Evolutionary conservation across 1,140 invertebrate species (phyloP).

Genomic region (Cardiocondyla obscurior): DNA sequence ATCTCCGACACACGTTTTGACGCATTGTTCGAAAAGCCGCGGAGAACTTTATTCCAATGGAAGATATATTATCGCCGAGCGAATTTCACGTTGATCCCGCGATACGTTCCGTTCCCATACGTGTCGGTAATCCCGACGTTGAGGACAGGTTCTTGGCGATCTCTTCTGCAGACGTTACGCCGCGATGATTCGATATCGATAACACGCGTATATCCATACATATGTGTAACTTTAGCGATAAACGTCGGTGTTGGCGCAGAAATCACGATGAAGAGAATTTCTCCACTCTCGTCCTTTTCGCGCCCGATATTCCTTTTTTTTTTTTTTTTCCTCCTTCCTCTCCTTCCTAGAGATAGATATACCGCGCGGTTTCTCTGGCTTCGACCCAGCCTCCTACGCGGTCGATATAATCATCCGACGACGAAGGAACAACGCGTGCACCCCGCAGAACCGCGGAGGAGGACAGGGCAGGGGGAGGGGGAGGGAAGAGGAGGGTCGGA

Average conservation of each 20-base stretch:
- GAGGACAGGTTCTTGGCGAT: slow-evolving; percentile 33
- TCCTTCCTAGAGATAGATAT: slow-evolving; percentile 32
- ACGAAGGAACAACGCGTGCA: slow-evolving; percentile 66
- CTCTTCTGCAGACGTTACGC: slow-evolving; percentile 17
- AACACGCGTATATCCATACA: slow-evolving; percentile 5
- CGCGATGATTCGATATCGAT: slow-evolving; percentile 30
- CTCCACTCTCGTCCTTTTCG: slow-evolving; percentile 28
- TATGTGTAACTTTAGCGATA: slow-evolving; percentile 38
- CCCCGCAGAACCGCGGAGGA: slow-evolving; percentile 20
- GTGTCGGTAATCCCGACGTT: slow-evolving; percentile 15
- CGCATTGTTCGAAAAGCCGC: background rate
- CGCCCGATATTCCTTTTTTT: background rate
- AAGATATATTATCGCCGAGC: slow-evolving; percentile 1
- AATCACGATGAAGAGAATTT: slow-evolving; percentile 15
- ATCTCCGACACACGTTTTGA: background rate
- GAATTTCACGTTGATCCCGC: background rate
- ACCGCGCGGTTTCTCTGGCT: slow-evolving; percentile 73
- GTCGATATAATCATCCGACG: slow-evolving; percentile 81
- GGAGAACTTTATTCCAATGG: background rate
- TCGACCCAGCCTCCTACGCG: slow-evolving; percentile 79
- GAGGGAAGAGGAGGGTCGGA: too few species aligned
- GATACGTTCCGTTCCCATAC: slow-evolving; percentile 7
- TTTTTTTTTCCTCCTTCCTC: slow-evolving; percentile 22
- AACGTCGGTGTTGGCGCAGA: slow-evolving; percentile 32
- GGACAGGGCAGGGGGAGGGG: slow-evolving; percentile 17